Percentiles rank a stretch among this genome's conserved stretches.
Evolutionary conservation across 2,888 invertebrate species (phyloP).

Genomic region (Alcis repandata): DNA sequence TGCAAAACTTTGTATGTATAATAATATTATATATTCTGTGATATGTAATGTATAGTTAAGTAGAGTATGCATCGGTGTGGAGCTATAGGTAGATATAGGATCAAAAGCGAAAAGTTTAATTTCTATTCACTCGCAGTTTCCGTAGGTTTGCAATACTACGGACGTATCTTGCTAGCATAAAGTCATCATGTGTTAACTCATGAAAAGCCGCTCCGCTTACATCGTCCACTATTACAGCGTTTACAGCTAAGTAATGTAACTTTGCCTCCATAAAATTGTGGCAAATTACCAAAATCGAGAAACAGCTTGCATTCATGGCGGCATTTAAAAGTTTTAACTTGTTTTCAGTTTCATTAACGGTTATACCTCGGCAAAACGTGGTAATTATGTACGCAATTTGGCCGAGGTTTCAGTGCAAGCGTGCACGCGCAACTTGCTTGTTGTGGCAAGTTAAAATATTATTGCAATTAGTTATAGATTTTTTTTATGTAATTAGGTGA

Average conservation of each 20-base stretch:
- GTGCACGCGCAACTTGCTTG: constrained; percentile 4
- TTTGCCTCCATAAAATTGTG: constrained; percentile 68
- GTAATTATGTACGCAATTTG: constrained; percentile 82
- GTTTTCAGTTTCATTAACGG: constrained; percentile 83
- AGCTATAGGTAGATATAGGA: no score
- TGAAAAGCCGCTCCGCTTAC: constrained; percentile 23
- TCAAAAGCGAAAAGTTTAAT: no score
- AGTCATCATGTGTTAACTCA: constrained; percentile 10
- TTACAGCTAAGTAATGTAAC: constrained; percentile 41
- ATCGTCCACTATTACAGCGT: constrained; percentile 38
- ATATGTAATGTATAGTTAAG: no score
- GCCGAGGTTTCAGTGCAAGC: constrained; percentile 54
- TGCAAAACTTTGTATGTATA: no score
- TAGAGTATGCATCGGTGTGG: no score
- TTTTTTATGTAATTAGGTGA: no score
- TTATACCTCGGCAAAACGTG: constrained; percentile 77
- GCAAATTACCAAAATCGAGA: constrained; percentile 78
- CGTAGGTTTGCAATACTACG: no score
- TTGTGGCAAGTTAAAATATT: neutral
- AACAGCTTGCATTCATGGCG: constrained; percentile 83
- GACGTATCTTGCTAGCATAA: neutral
- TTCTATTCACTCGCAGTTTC: no score
- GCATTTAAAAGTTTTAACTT: constrained; percentile 80
- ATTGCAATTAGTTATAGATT: no score
- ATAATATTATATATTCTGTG: no score